Evolutionary conservation across 2,888 invertebrate genomes (phyloP).

Genomic region (Yponomeuta cagnagella): DNA sequence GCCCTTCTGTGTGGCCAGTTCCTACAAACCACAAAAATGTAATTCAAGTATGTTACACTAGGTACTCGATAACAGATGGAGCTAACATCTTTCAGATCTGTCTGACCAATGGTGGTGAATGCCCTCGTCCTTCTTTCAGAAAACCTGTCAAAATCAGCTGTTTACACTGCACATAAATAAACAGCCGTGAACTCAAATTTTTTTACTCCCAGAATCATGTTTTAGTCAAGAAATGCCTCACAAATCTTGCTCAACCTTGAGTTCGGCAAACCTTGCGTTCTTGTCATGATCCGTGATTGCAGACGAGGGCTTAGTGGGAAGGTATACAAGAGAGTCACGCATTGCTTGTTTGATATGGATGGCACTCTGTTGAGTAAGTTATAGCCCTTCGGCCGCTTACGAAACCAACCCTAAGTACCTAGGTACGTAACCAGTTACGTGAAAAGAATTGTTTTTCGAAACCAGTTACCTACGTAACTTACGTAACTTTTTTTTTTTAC

Average conservation of each 20-base stretch:
- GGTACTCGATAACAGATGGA: neutral
- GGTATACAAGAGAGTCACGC: slow-evolving; percentile 32
- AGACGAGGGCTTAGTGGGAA: neutral
- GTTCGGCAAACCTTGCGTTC: neutral
- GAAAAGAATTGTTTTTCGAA: too few relatives aligned
- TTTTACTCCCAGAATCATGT: neutral
- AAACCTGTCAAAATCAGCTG: too few relatives aligned
- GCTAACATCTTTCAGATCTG: neutral
- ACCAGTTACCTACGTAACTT: too few relatives aligned
- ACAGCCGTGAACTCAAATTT: too few relatives aligned
- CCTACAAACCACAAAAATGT: too few relatives aligned
- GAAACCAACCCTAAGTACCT: too few relatives aligned
- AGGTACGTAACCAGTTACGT: too few relatives aligned
- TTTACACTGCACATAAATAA: too few relatives aligned
- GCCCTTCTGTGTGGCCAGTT: too few relatives aligned
- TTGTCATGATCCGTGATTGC: neutral
- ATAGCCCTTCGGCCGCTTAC: neutral
- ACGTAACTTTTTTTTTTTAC: too few relatives aligned
- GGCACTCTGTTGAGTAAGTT: slow-evolving; percentile 50
- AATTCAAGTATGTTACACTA: neutral
- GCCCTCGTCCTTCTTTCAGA: too few relatives aligned
- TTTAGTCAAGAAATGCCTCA: neutral
- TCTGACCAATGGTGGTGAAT: neutral
- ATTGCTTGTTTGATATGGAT: slow-evolving; percentile 56
- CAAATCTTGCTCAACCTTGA: neutral